These are phyloP conservation scores for Drosophila mauritiana DNA, from an alignment of 1,140 invertebrate genomes.

Conservation along the genomic window DNA sequence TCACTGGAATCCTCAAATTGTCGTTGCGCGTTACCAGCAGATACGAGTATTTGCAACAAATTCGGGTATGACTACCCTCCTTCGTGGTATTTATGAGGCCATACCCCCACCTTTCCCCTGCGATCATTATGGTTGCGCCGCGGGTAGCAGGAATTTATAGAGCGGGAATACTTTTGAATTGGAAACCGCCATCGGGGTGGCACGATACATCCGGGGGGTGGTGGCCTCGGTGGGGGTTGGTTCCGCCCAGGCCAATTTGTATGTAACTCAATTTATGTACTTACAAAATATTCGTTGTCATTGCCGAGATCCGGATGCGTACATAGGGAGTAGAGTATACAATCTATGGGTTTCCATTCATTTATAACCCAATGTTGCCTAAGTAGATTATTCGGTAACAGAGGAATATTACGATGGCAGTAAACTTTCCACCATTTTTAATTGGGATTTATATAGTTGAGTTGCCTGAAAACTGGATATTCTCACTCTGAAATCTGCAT, in stretches of 20 bases:
- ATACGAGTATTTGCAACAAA: slow-evolving; percentile 43
- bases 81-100: slow-evolving; percentile 30
- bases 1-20: slow-evolving; percentile 61
- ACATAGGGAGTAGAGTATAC: slow-evolving; percentile 6
- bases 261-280: slow-evolving; percentile 70
- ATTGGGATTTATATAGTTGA: background rate
- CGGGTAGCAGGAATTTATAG: slow-evolving; percentile 37
- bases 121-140: slow-evolving; percentile 57
- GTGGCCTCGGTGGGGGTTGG: slow-evolving; percentile 49
- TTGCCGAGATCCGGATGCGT: slow-evolving; percentile 27
- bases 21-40: slow-evolving; percentile 31
- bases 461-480: background rate
- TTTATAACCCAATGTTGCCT: background rate
- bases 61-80: slow-evolving; percentile 30
- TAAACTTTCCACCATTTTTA: background rate
- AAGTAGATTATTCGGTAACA: background rate
- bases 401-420: background rate
- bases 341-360: background rate
- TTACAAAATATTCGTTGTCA: slow-evolving; percentile 54
- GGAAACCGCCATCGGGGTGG: slow-evolving; percentile 6
- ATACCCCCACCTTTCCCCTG: slow-evolving; percentile 30
- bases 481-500: background rate
- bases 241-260: slow-evolving; percentile 64
- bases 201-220: slow-evolving; percentile 27
- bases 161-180: slow-evolving; percentile 41